Percentiles rank a stretch among this genome's conserved stretches.
Conservation (phyloP, 2,888 invertebrate species). For the Ganaspis brasiliensis region DNA sequence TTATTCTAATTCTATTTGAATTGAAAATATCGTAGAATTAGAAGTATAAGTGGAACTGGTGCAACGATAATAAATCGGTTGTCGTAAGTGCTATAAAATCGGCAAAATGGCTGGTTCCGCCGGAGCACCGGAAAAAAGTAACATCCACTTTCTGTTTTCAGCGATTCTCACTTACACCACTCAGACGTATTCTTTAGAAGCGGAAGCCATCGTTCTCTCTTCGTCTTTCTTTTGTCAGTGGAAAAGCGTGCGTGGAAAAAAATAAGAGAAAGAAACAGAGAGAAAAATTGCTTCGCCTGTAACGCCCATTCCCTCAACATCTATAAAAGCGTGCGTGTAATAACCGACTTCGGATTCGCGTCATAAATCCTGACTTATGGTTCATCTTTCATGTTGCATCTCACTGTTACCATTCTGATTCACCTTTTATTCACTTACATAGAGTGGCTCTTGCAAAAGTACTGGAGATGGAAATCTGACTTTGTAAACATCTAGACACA, state of each 20-base stretch:
- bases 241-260: constrained; percentile 36
- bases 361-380: constrained; percentile 49
- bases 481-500: constrained; percentile 19
- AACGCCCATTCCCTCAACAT: constrained; percentile 31
- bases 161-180: constrained; percentile 42
- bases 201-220: constrained; percentile 50
- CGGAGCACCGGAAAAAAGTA: constrained; percentile 39
- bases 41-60: not conserved
- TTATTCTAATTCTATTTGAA: not conserved
- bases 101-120: constrained; percentile 34
- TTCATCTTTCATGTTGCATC: constrained; percentile 41
- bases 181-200: constrained; percentile 39
- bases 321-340: constrained; percentile 53
- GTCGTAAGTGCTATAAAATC: constrained; percentile 39
- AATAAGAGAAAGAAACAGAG: constrained; percentile 44
- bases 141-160: constrained; percentile 44
- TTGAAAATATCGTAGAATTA: not conserved
- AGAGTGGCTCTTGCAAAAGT: constrained; percentile 14
- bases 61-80: constrained; percentile 11
- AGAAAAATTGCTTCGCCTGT: constrained; percentile 49
- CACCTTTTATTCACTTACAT: constrained; percentile 39
- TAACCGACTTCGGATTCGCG: constrained; percentile 50
- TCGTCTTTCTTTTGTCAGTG: constrained; percentile 52
- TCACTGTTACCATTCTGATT: constrained; percentile 42
- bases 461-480: constrained; percentile 19